Percentiles rank a stretch among this genome's conserved stretches.
Evolutionary conservation across 2,113 vertebrate genomes (phyloP).

Genomic region (Limnothrissa miodon): DNA sequence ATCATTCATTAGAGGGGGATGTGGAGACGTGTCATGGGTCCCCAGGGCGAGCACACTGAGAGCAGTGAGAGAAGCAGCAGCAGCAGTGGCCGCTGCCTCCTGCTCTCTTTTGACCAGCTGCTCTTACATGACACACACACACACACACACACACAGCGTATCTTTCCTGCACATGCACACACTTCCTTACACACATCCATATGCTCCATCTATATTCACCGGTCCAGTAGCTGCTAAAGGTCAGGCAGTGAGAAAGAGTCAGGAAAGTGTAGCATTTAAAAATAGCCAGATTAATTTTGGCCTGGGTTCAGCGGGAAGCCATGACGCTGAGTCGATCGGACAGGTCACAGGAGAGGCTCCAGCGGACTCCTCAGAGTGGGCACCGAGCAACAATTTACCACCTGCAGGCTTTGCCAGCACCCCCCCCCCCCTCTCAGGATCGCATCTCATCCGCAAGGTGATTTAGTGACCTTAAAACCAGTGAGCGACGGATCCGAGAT

Average conservation of each 20-base stretch:
- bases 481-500: not conserved
- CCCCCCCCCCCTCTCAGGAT: not conserved
- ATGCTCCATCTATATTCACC: not conserved
- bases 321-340: not conserved
- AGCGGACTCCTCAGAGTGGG: not conserved
- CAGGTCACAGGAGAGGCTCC: not conserved
- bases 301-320: not conserved
- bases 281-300: not conserved
- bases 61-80: not conserved
- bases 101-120: not conserved
- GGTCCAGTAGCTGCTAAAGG: not conserved
- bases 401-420: not conserved
- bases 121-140: not conserved
- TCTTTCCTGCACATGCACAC: too few species aligned
- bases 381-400: not conserved
- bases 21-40: slow-evolving; percentile 30
- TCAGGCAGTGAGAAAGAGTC: not conserved
- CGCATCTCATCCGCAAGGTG: not conserved
- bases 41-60: not conserved
- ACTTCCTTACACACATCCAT: not conserved
- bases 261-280: not conserved
- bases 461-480: not conserved
- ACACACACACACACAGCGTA: not conserved
- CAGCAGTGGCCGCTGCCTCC: not conserved
- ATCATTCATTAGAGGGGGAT: not conserved